Conservation (phyloP, 2,113 vertebrate genomes). For the Ptychochromis oligacanthus region DNA sequence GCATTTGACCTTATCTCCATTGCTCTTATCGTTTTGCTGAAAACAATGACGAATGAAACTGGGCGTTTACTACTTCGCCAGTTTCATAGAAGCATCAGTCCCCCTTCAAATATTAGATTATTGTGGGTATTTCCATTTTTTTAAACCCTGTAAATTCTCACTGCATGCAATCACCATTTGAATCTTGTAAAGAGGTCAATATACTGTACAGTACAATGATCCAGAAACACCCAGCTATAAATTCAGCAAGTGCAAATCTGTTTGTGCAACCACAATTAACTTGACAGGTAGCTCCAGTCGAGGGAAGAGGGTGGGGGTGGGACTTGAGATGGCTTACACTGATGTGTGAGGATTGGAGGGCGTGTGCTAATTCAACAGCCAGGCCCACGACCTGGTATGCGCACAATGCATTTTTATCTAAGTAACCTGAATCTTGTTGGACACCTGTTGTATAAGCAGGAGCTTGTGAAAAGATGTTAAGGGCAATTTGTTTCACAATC, state of each 20-base stretch:
- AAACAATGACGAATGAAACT: neutral
- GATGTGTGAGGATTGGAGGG: slow-evolving; percentile 5
- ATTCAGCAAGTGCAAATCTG: slow-evolving; percentile 27
- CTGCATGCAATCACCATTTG: neutral
- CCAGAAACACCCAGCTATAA: slow-evolving; percentile 1
- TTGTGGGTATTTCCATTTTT: neutral
- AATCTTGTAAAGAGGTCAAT: neutral
- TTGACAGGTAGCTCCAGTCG: slow-evolving; percentile 43
- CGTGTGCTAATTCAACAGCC: slow-evolving; percentile 1
- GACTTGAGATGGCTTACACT: neutral
- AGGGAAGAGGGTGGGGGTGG: neutral
- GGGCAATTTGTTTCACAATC: neutral
- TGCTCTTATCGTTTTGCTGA: neutral
- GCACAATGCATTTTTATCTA: neutral
- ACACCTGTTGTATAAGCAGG: neutral
- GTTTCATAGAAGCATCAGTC: neutral
- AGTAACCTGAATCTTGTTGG: neutral
- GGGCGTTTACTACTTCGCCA: neutral
- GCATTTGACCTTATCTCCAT: neutral
- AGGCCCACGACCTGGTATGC: neutral
- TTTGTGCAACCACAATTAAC: slow-evolving; percentile 36
- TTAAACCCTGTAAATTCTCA: neutral
- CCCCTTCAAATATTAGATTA: neutral
- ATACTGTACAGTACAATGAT: neutral
- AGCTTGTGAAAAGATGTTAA: neutral